phyloP scores from a whole-genome alignment of 2,888 invertebrate genomes.

The Pyralis farinalis region DNA sequence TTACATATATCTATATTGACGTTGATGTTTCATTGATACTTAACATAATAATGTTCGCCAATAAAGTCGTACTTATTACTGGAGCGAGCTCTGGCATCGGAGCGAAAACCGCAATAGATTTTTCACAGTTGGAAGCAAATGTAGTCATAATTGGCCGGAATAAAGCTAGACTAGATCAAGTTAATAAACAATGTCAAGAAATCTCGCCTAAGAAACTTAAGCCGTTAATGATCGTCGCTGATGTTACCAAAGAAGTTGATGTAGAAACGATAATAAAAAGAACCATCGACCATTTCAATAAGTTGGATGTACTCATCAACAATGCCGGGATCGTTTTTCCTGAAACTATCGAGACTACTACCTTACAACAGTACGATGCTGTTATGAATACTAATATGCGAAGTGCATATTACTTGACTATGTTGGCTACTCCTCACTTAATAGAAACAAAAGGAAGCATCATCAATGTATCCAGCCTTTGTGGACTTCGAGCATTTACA shows the following conservation, averaged over 20 bases:
- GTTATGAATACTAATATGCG: slow-evolving; percentile 92
- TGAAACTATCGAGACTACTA: slow-evolving; percentile 89
- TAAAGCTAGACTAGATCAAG: slow-evolving; percentile 82
- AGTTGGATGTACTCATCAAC: slow-evolving; percentile 88
- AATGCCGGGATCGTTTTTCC: slow-evolving; percentile 89
- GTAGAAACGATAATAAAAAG: slow-evolving; percentile 83
- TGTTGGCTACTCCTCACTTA: slow-evolving; percentile 90
- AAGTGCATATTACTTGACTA: slow-evolving; percentile 86
- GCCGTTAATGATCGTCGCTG: slow-evolving; percentile 82
- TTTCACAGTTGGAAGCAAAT: slow-evolving; percentile 83
- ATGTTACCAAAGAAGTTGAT: slow-evolving; percentile 85
- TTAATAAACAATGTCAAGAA: slow-evolving; percentile 79
- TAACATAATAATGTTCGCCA: slow-evolving; percentile 80
- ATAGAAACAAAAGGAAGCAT: slow-evolving; percentile 88
- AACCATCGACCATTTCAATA: slow-evolving; percentile 84
- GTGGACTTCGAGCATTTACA: slow-evolving; percentile 90
- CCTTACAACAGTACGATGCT: slow-evolving; percentile 89
- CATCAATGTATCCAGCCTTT: slow-evolving; percentile 95
- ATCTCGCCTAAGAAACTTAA: slow-evolving; percentile 49
- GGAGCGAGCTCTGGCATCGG: slow-evolving; percentile 90
- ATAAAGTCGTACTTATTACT: slow-evolving; percentile 83
- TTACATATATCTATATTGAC: too few species aligned
- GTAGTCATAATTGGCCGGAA: slow-evolving; percentile 86
- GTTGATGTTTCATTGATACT: too few species aligned
- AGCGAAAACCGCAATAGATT: slow-evolving; percentile 84